phyloP scores from a whole-genome alignment of 2,797 vertebrate genomes.

The Enteromius argenteus region DNA sequence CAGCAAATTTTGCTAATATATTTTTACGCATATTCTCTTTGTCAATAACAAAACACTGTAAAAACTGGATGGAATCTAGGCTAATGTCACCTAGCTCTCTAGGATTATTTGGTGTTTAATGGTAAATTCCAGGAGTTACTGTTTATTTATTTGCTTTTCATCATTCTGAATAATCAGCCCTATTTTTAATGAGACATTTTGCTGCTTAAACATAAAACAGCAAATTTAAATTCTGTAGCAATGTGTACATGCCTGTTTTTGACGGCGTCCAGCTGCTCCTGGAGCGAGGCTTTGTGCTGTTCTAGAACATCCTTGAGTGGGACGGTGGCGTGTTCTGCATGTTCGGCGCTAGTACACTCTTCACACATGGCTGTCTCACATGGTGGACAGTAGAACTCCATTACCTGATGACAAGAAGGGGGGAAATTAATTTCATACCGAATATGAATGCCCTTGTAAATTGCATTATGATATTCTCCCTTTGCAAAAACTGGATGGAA shows the following conservation, averaged over 20 bases:
- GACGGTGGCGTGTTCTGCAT: constrained; percentile 91
- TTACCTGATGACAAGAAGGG: constrained; percentile 78
- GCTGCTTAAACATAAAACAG: not conserved
- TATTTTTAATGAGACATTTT: not conserved
- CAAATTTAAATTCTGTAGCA: not conserved
- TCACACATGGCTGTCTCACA: constrained; percentile 98
- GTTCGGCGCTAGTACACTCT: constrained; percentile 93
- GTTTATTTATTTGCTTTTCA: not conserved
- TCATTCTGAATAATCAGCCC: not conserved
- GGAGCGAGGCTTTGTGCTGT: constrained; percentile 93
- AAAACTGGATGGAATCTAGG: too few species aligned
- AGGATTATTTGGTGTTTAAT: not conserved
- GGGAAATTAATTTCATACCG: not conserved
- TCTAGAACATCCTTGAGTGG: constrained; percentile 95
- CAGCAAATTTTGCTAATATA: too few species aligned
- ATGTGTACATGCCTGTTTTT: constrained; percentile 85
- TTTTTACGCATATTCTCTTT: too few species aligned
- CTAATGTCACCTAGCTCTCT: not conserved
- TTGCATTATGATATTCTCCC: not conserved
- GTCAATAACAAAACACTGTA: too few species aligned
- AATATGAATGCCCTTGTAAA: not conserved
- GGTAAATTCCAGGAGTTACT: not conserved
- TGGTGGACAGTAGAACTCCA: constrained; percentile 97
- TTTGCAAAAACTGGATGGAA: not conserved
- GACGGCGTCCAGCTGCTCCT: constrained; percentile 89